phyloP scores from a whole-genome alignment of 2,888 invertebrate species.

The Xylota segnis region DNA sequence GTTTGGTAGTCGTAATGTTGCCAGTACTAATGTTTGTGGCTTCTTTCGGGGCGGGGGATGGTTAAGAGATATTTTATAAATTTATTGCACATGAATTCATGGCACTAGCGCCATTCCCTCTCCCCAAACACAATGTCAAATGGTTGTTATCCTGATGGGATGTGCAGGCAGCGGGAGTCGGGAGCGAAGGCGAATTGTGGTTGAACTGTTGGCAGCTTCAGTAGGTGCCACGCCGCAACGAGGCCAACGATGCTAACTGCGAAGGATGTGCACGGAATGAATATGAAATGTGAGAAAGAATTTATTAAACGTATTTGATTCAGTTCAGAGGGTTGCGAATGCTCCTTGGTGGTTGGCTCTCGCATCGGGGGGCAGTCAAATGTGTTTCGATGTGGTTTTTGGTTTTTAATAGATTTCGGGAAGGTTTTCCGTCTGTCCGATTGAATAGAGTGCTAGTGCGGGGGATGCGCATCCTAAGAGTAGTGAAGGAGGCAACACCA shows the following conservation, averaged over 20 bases:
- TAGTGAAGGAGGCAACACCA: too few species aligned
- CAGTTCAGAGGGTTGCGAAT: slow-evolving; percentile 45
- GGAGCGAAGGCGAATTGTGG: slow-evolving; percentile 57
- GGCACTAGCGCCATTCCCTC: neutral
- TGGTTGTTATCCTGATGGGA: slow-evolving; percentile 48
- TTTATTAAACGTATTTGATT: slow-evolving; percentile 61
- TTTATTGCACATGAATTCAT: slow-evolving; percentile 67
- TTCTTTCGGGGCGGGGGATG: slow-evolving; percentile 28
- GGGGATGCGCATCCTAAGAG: too few species aligned
- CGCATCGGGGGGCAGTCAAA: neutral
- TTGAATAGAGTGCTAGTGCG: too few species aligned
- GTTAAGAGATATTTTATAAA: slow-evolving; percentile 61
- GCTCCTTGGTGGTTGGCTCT: slow-evolving; percentile 21
- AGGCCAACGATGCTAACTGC: slow-evolving; percentile 62
- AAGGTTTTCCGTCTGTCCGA: too few species aligned
- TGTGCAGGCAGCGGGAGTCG: neutral
- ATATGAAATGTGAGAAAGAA: slow-evolving; percentile 63
- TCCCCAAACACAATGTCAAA: slow-evolving; percentile 54
- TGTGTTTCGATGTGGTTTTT: neutral
- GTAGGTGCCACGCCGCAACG: slow-evolving; percentile 54
- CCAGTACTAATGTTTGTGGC: slow-evolving; percentile 40
- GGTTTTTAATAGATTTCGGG: neutral
- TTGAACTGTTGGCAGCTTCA: slow-evolving; percentile 68
- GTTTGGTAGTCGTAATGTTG: slow-evolving; percentile 37
- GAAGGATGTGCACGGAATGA: slow-evolving; percentile 54